Base-by-base conservation (phyloP, 2,797 vertebrate genomes). In the Avahi laniger region DNA sequence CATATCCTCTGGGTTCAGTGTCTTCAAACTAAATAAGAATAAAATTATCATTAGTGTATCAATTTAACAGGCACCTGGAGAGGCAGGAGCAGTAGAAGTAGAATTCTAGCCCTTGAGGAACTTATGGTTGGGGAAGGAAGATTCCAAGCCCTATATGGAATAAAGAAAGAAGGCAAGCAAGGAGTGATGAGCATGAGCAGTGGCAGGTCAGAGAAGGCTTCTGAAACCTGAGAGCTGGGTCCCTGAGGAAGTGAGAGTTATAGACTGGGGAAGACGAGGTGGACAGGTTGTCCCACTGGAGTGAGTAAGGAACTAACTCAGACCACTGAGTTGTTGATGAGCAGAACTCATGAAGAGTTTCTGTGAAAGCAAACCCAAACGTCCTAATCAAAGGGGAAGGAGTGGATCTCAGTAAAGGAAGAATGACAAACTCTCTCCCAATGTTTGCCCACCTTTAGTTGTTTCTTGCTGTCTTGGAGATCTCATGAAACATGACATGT, bases 21-120 rank as follows among this genome's bases (percentile, higher is more conserved):
- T 89, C 91, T 94, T 91, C 65, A 81, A 69, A 17, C 30, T 84
- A 94, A 76, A 89, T n/a, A 69, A 85, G 48, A 91, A 95, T 75
- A 93, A 83, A 94, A 67, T 84, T 54, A 91, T 93, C 41, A 89
- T 54, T 41, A 86, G 13, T 75, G 41, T 24, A 41, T 63, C 87
- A 78, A 72, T 85, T 82, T 95, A 76, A 65, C 33, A 91, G 61
- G n/a, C 9, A 72, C 18, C 24, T 90, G 24, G n/a, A 87, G 28
- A 70, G 59, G 87, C 4, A 18, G 59, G 10, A 83, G 22, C 54
- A 48, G 65, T 26, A 63, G 41, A 76, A 57, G 61, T 52, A 59
- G 50, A 73, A 91, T 72, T 80, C 59, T 72, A 76, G 81, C 14
- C 82, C 43, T 63, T 24, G 57, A 85, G 80, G 80, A 92, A 43